These are phyloP conservation scores for Nemurella pictetii DNA, from an alignment of 2,888 invertebrate genomes.

Conservation along the genomic window DNA sequence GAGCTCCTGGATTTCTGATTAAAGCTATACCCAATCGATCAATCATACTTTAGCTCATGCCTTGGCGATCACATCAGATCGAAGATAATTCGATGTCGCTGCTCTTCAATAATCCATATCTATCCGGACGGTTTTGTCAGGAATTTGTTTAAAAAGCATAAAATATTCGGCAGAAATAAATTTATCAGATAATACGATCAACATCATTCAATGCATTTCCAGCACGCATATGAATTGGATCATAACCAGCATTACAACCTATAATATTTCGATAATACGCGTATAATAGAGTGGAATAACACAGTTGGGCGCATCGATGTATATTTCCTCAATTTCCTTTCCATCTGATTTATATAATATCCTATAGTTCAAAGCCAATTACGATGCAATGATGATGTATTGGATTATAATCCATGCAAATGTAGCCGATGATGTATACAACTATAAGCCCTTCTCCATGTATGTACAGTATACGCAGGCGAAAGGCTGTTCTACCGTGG, in stretches of 20 bases:
- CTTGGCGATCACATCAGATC: background rate
- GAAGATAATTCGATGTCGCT: background rate
- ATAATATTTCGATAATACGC: background rate
- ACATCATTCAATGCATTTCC: background rate
- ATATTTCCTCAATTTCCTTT: slow-evolving; percentile 30
- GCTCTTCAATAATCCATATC: background rate
- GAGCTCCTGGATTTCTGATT: too few relatives aligned
- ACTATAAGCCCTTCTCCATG: background rate
- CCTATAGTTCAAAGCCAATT: slow-evolving; percentile 2
- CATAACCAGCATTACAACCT: background rate
- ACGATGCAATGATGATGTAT: slow-evolving; percentile 19
- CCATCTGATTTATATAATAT: background rate
- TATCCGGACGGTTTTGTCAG: background rate
- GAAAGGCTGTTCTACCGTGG: background rate
- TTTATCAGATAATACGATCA: background rate
- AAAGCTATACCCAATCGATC: background rate
- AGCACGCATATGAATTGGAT: background rate
- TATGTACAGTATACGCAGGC: background rate
- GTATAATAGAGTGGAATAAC: slow-evolving; percentile 22
- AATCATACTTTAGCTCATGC: background rate
- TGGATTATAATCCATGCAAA: slow-evolving; percentile 23
- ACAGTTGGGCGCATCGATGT: background rate
- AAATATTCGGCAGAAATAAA: background rate
- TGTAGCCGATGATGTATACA: slow-evolving; percentile 12
- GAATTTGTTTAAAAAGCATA: background rate